These are phyloP conservation scores for Heteropelma amictum DNA, from an alignment of 2,888 invertebrate species.

Conservation along the genomic window DNA sequence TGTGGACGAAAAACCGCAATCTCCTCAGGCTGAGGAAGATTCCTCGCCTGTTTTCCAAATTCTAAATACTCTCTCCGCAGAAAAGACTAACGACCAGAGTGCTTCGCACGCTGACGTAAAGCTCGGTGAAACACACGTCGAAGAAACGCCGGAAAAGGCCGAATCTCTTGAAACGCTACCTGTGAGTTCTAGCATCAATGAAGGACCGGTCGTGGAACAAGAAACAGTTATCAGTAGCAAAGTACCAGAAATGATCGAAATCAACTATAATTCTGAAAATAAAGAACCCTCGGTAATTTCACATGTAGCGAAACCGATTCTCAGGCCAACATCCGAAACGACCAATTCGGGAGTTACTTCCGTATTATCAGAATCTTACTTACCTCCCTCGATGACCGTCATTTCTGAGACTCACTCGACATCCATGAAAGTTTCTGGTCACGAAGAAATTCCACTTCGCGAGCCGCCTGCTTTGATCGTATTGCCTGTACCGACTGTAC, in stretches of 20 bases:
- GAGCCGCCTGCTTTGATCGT: conserved; percentile 28
- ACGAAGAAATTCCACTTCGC: conserved; percentile 58
- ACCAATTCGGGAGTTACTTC: conserved; percentile 6
- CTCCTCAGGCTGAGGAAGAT: conserved; percentile 60
- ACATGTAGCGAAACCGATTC: conserved; percentile 8
- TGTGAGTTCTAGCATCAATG: conserved; percentile 1
- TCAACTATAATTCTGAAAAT: conserved; percentile 41
- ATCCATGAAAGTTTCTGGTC: conserved; percentile 62
- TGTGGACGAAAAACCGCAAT: conserved; percentile 66
- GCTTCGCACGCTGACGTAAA: not conserved
- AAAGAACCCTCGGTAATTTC: conserved; percentile 5
- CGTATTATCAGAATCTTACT: conserved; percentile 24
- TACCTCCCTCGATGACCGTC: conserved; percentile 41
- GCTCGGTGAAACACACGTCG: not conserved
- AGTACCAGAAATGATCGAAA: conserved; percentile 42
- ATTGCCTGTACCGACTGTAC: conserved; percentile 9
- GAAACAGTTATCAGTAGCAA: not conserved
- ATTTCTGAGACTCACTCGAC: conserved; percentile 63
- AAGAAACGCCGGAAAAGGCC: not conserved
- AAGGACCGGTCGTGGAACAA: not conserved
- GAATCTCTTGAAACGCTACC: not conserved
- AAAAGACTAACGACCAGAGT: conserved; percentile 33
- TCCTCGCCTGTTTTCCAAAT: conserved; percentile 68
- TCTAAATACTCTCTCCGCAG: conserved; percentile 68
- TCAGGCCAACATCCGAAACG: conserved; percentile 14